phyloP scores from a whole-genome alignment of 1,140 invertebrate species.

The Colletes latitarsis region DNA sequence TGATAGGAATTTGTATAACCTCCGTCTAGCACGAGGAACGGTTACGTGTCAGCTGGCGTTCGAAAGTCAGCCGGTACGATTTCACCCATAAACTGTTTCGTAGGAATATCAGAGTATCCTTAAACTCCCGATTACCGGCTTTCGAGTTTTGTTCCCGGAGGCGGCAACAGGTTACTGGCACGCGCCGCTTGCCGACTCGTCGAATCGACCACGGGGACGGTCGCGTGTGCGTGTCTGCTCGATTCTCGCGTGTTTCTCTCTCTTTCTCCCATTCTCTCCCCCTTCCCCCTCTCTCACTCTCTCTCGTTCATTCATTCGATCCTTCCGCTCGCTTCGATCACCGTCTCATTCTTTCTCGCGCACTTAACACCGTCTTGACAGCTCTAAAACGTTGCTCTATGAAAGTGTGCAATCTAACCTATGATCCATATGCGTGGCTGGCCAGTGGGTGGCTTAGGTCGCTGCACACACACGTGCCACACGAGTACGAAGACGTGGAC shows the following conservation, averaged over 20 bases:
- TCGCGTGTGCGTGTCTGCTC: constrained; percentile 61
- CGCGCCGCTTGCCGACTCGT: constrained; percentile 57
- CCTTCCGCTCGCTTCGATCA: background rate
- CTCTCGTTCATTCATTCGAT: constrained; percentile 14
- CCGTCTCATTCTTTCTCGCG: background rate
- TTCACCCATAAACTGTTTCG: constrained; percentile 29
- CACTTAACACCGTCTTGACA: background rate
- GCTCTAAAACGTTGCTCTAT: too few species aligned
- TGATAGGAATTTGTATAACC: too few species aligned
- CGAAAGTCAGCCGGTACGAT: constrained; percentile 1
- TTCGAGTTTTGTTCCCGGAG: constrained; percentile 62
- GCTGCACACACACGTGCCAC: constrained; percentile 34
- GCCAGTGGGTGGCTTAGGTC: constrained; percentile 30
- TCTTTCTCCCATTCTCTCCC: constrained; percentile 4
- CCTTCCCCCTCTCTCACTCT: constrained; percentile 2
- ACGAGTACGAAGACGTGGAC: constrained; percentile 12
- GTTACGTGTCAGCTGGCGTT: background rate
- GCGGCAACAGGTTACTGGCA: constrained; percentile 68
- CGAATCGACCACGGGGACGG: constrained; percentile 57
- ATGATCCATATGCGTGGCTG: constrained; percentile 76
- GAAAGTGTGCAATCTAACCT: constrained; percentile 71
- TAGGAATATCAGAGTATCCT: constrained; percentile 59
- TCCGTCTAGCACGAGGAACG: too few species aligned
- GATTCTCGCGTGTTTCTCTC: constrained; percentile 57
- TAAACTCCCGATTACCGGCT: constrained; percentile 68